phyloP scores from a whole-genome alignment of 2,113 vertebrate genomes.

The Stigmatopora nigra region DNA sequence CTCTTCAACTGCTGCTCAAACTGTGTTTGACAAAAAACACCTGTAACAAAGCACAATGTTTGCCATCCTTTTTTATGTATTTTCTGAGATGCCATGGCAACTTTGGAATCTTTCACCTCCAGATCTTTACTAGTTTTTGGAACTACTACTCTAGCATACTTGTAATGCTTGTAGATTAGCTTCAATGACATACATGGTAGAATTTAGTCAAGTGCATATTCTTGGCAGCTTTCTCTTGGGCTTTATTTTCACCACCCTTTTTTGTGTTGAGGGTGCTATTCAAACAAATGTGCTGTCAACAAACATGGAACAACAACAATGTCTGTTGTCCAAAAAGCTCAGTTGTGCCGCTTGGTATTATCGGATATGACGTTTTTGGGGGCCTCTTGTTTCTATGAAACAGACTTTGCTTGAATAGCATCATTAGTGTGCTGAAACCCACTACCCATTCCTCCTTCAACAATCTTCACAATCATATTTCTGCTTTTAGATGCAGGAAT shows the following conservation, averaged over 20 bases:
- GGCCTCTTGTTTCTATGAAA: conserved; percentile 47
- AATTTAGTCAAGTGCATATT: conserved; percentile 55
- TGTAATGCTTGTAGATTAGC: conserved; percentile 65
- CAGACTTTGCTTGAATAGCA: conserved; percentile 62
- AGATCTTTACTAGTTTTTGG: conserved; percentile 41
- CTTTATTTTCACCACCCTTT: conserved; percentile 50
- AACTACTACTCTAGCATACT: conserved; percentile 51
- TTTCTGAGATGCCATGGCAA: conserved; percentile 68
- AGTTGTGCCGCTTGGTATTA: conserved; percentile 18
- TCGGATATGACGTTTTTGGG: conserved; percentile 20
- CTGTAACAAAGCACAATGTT: conserved; percentile 37
- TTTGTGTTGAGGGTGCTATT: conserved; percentile 58
- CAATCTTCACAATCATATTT: conserved; percentile 44
- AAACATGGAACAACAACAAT: conserved; percentile 45
- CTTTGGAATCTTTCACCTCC: conserved; percentile 63
- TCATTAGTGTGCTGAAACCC: conserved; percentile 56
- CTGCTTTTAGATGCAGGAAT: conserved; percentile 50
- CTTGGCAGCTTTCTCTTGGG: conserved; percentile 57
- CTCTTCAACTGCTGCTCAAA: conserved; percentile 47
- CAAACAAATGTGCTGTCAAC: conserved; percentile 50
- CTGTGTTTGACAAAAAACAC: conserved; percentile 43
- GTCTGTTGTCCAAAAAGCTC: conserved; percentile 44
- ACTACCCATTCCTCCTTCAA: conserved; percentile 42
- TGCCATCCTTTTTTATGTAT: conserved; percentile 21
- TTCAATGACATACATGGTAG: conserved; percentile 36